Evolutionary conservation across 1,140 invertebrate genomes (phyloP).

Genomic region (Drosophila kanapiae): DNA sequence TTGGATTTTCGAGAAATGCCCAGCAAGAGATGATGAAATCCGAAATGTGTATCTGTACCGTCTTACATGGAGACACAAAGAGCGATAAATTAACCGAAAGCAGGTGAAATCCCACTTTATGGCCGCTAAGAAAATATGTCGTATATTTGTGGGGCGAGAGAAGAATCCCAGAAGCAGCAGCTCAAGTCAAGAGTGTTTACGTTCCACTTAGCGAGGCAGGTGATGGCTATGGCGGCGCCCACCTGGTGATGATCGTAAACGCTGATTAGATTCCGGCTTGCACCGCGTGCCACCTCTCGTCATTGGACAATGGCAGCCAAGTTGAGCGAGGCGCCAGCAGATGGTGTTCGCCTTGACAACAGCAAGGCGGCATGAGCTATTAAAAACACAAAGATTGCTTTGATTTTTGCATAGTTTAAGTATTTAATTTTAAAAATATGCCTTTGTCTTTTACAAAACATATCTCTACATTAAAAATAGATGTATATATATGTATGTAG

Average conservation of each 20-base stretch:
- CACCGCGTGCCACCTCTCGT: conserved; percentile 21
- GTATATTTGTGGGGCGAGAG: conserved; percentile 17
- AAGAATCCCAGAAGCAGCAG: conserved; percentile 22
- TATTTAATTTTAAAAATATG: conserved; percentile 82
- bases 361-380: neutral
- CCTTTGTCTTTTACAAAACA: conserved; percentile 82
- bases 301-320: conserved; percentile 15
- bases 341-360: conserved; percentile 25
- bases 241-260: conserved; percentile 46
- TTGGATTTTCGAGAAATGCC: conserved; percentile 5
- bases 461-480: conserved; percentile 83
- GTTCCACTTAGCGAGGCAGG: conserved; percentile 19
- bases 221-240: conserved; percentile 30
- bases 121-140: conserved; percentile 15
- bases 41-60: neutral
- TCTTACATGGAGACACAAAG: conserved; percentile 35
- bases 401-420: conserved; percentile 53
- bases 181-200: conserved; percentile 18
- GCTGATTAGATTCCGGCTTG: conserved; percentile 44
- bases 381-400: conserved; percentile 16
- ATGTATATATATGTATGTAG: conserved; percentile 49
- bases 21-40: conserved; percentile 36
- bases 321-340: conserved; percentile 1
- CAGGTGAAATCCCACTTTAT: conserved; percentile 35
- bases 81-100: conserved; percentile 33